phyloP scores from a whole-genome alignment of 2,113 vertebrate species.

The Axis porcinus region DNA sequence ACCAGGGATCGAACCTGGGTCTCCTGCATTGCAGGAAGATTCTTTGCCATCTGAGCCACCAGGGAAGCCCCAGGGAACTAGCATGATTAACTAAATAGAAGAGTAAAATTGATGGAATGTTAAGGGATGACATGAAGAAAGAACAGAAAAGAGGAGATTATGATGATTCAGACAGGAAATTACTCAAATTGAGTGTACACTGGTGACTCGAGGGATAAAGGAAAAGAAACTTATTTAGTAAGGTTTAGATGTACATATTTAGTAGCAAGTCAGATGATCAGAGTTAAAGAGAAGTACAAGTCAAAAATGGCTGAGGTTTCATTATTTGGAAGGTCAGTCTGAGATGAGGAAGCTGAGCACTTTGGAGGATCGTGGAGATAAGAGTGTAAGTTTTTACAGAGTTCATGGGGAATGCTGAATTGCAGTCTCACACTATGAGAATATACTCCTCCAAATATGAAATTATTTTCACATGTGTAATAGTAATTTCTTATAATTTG shows the following conservation, averaged over 20 bases:
- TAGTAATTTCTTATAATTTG: neutral
- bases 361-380: neutral
- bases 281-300: neutral
- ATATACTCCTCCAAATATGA: neutral
- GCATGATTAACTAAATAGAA: neutral
- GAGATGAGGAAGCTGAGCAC: neutral
- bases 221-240: slow-evolving; percentile 29
- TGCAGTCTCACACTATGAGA: neutral
- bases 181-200: neutral
- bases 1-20: neutral
- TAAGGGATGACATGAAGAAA: neutral
- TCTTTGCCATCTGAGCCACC: neutral
- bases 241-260: slow-evolving; percentile 11
- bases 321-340: neutral
- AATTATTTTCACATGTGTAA: neutral
- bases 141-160: neutral
- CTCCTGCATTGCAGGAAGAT: neutral
- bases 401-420: neutral
- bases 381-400: neutral
- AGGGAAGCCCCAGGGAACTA: neutral
- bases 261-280: slow-evolving; percentile 45
- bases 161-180: neutral
- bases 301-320: slow-evolving; percentile 31
- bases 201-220: neutral
- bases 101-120: neutral